A percentile compares a stretch with the other conserved stretches of the same genome.
Conservation (phyloP, 2,113 vertebrate species). For the Jacana jacana region DNA sequence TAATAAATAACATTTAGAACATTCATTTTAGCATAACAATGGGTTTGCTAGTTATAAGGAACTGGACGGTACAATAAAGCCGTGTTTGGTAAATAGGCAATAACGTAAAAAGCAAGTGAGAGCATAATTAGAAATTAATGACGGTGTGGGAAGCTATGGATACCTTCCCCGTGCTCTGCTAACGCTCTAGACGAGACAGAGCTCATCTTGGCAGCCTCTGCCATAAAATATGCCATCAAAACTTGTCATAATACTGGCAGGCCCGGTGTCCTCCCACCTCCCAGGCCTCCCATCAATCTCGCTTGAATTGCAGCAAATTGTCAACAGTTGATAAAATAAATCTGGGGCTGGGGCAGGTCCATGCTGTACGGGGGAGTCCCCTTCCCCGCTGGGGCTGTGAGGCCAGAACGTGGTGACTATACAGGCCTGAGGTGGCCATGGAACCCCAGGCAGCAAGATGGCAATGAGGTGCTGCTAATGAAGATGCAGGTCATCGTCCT, state of each 20-base stretch:
- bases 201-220: conserved; percentile 18
- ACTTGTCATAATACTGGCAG: conserved; percentile 40
- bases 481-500: neutral
- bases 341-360: neutral
- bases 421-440: fast-evolving
- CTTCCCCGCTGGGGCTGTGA: fast-evolving
- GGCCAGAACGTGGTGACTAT: too few relatives aligned
- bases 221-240: conserved; percentile 10
- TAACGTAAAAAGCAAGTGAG: conserved; percentile 23
- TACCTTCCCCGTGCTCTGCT: neutral
- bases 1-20: conserved; percentile 71
- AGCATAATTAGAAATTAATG: conserved; percentile 64
- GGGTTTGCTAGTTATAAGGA: conserved; percentile 53
- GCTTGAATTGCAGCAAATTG: neutral
- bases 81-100: conserved; percentile 61
- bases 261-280: neutral
- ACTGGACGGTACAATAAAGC: conserved; percentile 11
- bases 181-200: neutral
- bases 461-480: neutral
- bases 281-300: neutral
- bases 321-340: neutral
- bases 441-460: neutral
- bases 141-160: neutral
- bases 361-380: fast-evolving
- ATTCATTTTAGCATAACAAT: conserved; percentile 68